A percentile compares a stretch with the other conserved stretches of the same genome.
Evolutionary conservation across 1,140 invertebrate genomes (phyloP).

Genomic region (Drosophila setifemur): DNA sequence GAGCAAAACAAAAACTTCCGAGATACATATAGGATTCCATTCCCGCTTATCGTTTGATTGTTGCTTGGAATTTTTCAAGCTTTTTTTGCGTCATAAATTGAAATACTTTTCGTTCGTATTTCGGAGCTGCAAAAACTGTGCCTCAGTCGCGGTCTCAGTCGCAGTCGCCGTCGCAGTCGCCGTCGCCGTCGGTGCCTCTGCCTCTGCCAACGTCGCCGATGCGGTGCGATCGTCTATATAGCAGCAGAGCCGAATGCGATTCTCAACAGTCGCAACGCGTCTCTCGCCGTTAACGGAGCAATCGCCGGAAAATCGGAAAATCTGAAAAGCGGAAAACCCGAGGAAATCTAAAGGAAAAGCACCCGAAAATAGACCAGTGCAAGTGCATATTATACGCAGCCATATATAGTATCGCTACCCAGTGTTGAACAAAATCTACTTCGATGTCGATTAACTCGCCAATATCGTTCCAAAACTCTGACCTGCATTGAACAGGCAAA

Average conservation of each 20-base stretch:
- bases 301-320: slow-evolving; percentile 33
- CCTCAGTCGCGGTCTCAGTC: slow-evolving; percentile 23
- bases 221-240: slow-evolving; percentile 29
- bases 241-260: neutral
- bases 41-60: slow-evolving; percentile 5
- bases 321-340: neutral
- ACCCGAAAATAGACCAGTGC: slow-evolving; percentile 46
- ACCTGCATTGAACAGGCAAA: slow-evolving; percentile 82
- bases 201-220: neutral
- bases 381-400: slow-evolving; percentile 41
- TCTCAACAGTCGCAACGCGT: slow-evolving; percentile 46
- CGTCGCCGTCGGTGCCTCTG: neutral
- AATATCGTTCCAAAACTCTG: slow-evolving; percentile 77
- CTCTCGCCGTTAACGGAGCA: slow-evolving; percentile 27
- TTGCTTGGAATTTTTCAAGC: slow-evolving; percentile 64
- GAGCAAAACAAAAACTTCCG: slow-evolving; percentile 66
- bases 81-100: slow-evolving; percentile 74
- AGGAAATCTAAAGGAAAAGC: slow-evolving; percentile 6
- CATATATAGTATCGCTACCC: slow-evolving; percentile 16
- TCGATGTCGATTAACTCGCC: slow-evolving; percentile 82
- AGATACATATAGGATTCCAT: too few relatives aligned
- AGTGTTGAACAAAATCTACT: slow-evolving; percentile 66
- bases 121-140: slow-evolving; percentile 44
- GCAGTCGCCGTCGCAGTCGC: neutral
- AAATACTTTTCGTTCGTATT: slow-evolving; percentile 45